Evolutionary conservation across 2,113 vertebrate genomes (phyloP), one percentile per base, ranked within the genome.

Genomic region (Tragelaphus scriptus): DNA sequence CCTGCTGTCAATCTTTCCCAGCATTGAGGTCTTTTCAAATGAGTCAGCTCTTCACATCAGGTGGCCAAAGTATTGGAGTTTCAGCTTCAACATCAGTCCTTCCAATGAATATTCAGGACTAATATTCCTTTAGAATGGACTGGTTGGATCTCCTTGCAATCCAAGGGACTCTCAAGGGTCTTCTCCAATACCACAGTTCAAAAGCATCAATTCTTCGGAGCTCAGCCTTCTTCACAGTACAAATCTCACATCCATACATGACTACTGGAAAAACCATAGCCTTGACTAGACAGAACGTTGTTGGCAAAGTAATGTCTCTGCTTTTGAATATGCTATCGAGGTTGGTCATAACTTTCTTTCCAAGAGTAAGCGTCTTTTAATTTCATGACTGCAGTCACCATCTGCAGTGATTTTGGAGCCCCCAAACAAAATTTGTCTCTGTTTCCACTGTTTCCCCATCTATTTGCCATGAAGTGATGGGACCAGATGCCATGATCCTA

Each of bases 161-260:
- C 61, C 28, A 63, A 63, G 61, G 61, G 28, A 63, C 61, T 63
- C 14, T 0, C 28, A 63, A 26, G 61, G 32, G 61, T 63, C 61
- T 63, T 63, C 28, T 16, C 6, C 14, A 32, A 7, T 3, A 32
- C 61, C 1, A 30, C 61, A 32, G 61, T 63, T 63, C 28, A 32
- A 63, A 63, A 32, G 6, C 61, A 63, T 63, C 61, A 32, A 1
- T 16, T 63, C 6, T 32, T 63, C 6, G 0, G 5, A 0, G 0
- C 28, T 32, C 61, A 63, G 28, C 30, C 32, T 32, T 63, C 14
- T 16, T 63, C 14, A 32, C 14, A 63, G 14, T 63, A 14, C 6
- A 3, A 63, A 6, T 63, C 61, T 63, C 6, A 0, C 3, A 32
- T 63, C 61, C 30, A 32, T 32, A 63, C 14, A 32, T 2, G 3